Base-by-base conservation (phyloP, 2,797 vertebrate species). In the Danio albolineatus region DNA sequence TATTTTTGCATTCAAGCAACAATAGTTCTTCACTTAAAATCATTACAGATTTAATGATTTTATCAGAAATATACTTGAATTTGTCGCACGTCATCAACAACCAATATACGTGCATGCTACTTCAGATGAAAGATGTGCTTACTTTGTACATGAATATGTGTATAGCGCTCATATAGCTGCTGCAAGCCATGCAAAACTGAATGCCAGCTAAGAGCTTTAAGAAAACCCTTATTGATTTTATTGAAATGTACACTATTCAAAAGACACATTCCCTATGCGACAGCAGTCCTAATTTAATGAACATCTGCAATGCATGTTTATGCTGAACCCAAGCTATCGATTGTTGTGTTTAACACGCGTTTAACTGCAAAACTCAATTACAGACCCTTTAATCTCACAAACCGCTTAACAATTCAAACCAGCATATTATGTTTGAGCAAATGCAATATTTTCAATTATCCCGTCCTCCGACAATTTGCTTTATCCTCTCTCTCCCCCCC, bases 141-240 rank as follows among this genome's bases (percentile, higher is more conserved):
- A 89, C 82, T 81, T 86, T 83, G 61, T 86, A 84, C 88, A 85
- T 87, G 61, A 76, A 75, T 76, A 60, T 39, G 41, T 17, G 39
- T 64, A 62, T 0, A 7, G 49, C n/a, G 28, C 71, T 60, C 21
- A 82, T 56, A 80, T 78, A 74, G 77, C 49, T 86, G 80, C 78
- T 90, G 90, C 89, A 89, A 73, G 41, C 71, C 82, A 84, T 86
- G 89, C 91, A 89, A 89, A 90, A 89, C 75, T 85, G 43, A 88
- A 86, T 84, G 87, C 88, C 89, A 89, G 83, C 86, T 89, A 4
- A 79, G 86, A 86, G 73, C 87, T 87, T 85, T 70, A 76, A 72
- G 75, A 85, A 76, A 87, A 86, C 83, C 86, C 70, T 38, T 90
- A 92, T 91, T 82, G 91, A 92, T 89, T 88, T 72, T n/a, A 36